A percentile compares a stretch with the other conserved stretches of the same genome.
Conservation (phyloP, 1,140 invertebrate species). For the Pogonomyrmex californicus region DNA sequence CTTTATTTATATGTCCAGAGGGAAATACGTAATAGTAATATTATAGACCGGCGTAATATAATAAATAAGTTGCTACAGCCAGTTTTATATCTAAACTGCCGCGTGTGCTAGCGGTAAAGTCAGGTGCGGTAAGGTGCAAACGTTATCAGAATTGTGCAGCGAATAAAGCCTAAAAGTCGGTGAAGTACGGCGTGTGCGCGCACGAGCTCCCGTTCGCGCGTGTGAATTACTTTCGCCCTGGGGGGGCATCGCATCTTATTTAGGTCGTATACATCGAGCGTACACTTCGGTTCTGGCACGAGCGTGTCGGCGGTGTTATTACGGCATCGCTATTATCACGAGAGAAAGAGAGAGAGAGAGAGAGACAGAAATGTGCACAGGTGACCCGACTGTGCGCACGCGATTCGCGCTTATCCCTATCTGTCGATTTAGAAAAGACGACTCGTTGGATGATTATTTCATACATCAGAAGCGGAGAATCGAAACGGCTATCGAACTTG, state of each 20-base stretch:
- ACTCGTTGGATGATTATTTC: conserved; percentile 37
- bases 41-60: not conserved
- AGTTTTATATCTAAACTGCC: not conserved
- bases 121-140: conserved; percentile 41
- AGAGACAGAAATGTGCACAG: conserved; percentile 53
- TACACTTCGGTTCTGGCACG: conserved; percentile 77
- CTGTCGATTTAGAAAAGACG: conserved; percentile 18
- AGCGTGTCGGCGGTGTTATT: conserved; percentile 75
- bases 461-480: not conserved
- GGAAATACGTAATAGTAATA: not conserved
- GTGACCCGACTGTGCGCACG: conserved; percentile 62
- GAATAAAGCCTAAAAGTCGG: conserved; percentile 56
- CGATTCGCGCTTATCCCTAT: conserved; percentile 41
- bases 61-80: not conserved
- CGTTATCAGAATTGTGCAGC: conserved; percentile 25
- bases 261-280: conserved; percentile 86
- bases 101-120: not conserved
- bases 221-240: conserved; percentile 87
- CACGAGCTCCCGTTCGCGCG: conserved; percentile 40
- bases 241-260: conserved; percentile 87
- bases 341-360: conserved; percentile 44
- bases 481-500: not conserved
- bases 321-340: conserved; percentile 71
- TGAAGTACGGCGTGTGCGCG: conserved; percentile 46
- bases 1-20: not conserved